phyloP scores from a whole-genome alignment of 2,888 invertebrate species.

The Euclidia mi region DNA sequence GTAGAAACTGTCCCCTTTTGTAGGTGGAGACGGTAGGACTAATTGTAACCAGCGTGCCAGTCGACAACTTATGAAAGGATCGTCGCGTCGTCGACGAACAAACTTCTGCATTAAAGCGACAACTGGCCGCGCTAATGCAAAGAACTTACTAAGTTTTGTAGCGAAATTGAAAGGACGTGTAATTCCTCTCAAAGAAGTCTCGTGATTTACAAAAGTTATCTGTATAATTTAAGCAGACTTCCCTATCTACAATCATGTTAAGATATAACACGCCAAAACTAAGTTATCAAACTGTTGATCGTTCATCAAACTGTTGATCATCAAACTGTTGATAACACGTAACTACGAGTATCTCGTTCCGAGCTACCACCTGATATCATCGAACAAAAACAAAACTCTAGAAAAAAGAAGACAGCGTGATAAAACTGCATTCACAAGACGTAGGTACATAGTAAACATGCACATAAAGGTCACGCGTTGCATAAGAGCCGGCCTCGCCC shows the following conservation, averaged over 20 bases:
- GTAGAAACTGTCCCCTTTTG: conserved; percentile 45
- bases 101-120: conserved; percentile 73
- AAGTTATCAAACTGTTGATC: too few species aligned
- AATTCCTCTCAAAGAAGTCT: neutral
- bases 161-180: neutral
- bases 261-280: too few species aligned
- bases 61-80: conserved; percentile 63
- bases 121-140: conserved; percentile 62
- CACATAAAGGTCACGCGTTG: conserved; percentile 61
- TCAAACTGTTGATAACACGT: too few species aligned
- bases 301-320: too few species aligned
- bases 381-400: too few species aligned
- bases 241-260: too few species aligned
- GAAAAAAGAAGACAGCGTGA: too few species aligned
- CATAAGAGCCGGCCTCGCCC: too few species aligned
- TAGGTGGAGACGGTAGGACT: conserved; percentile 55
- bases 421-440: conserved; percentile 26
- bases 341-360: too few species aligned
- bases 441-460: conserved; percentile 29
- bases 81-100: conserved; percentile 57
- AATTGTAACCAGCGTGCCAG: conserved; percentile 54
- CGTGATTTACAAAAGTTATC: neutral
- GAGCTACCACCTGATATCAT: too few species aligned
- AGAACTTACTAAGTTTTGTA: conserved; percentile 53
- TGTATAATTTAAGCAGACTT: too few species aligned